Percentiles rank a stretch among this genome's conserved stretches.
These are phyloP conservation scores for Nudaria mundana DNA, from an alignment of 2,888 invertebrate genomes.

Conservation along the genomic window DNA sequence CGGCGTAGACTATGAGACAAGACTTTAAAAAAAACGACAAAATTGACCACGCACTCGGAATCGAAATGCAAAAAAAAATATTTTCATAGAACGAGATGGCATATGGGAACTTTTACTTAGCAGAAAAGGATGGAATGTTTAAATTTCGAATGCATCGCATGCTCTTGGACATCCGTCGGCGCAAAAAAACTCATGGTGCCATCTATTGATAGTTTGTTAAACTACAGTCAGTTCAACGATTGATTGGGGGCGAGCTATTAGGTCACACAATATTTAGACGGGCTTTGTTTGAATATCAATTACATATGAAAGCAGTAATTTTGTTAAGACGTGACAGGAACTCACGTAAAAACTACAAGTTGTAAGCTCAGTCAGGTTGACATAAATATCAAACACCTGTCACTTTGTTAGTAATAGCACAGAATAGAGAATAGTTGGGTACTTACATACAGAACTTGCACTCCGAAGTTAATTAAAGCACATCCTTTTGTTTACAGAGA, in stretches of 20 bases:
- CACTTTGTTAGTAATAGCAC: neutral
- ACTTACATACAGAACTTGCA: too few species aligned
- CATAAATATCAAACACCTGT: neutral
- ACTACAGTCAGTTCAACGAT: conserved; percentile 40
- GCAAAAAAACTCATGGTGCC: conserved; percentile 69
- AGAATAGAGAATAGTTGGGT: neutral
- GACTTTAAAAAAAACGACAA: conserved; percentile 63
- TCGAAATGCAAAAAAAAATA: conserved; percentile 78
- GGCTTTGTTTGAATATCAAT: conserved; percentile 9
- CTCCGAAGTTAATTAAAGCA: too few species aligned
- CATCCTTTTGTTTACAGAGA: too few species aligned
- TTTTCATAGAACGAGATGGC: conserved; percentile 61
- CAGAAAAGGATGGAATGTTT: conserved; percentile 59
- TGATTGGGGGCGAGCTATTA: conserved; percentile 25
- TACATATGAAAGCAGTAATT: conserved; percentile 8
- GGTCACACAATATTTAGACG: conserved; percentile 12
- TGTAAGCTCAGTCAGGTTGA: neutral
- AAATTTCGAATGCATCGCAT: conserved; percentile 80
- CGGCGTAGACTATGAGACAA: conserved; percentile 57
- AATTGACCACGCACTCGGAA: conserved; percentile 75
- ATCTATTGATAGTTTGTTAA: conserved; percentile 59
- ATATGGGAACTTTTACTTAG: conserved; percentile 41
- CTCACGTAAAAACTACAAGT: conserved; percentile 5
- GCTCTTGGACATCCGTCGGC: conserved; percentile 74
- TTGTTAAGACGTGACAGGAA: conserved; percentile 12